A percentile compares a stretch with the other conserved stretches of the same genome.
phyloP scores from a whole-genome alignment of 1,140 invertebrate genomes.

The Drosophila suzukii region DNA sequence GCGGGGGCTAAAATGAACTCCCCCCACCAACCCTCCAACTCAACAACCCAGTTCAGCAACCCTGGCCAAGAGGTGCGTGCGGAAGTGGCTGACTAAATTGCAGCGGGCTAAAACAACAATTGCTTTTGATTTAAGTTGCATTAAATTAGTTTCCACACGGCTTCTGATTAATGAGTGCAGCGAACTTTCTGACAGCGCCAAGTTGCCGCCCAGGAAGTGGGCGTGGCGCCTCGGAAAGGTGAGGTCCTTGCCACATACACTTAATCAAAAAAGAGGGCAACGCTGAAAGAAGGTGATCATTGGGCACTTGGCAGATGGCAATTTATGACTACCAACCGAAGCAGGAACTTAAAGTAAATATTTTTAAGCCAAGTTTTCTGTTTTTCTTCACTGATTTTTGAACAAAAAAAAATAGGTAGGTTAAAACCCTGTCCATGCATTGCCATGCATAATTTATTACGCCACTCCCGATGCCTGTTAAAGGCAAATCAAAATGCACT shows the following conservation, averaged over 20 bases:
- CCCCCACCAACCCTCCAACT: neutral
- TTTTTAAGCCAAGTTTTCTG: neutral
- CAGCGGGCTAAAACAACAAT: conserved; percentile 49
- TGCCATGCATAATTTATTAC: conserved; percentile 59
- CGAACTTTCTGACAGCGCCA: conserved; percentile 39
- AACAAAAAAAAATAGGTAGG: neutral
- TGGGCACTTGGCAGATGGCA: conserved; percentile 38
- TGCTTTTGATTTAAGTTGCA: conserved; percentile 67
- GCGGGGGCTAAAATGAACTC: neutral
- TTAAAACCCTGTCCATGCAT: conserved; percentile 38
- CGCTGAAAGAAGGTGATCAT: conserved; percentile 43
- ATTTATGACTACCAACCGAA: conserved; percentile 24
- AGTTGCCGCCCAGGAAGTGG: conserved; percentile 6
- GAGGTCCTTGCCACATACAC: conserved; percentile 19
- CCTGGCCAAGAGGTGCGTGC: conserved; percentile 22
- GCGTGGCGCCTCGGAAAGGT: neutral
- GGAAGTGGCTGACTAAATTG: conserved; percentile 74
- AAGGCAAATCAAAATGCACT: conserved; percentile 72
- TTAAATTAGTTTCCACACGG: conserved; percentile 63
- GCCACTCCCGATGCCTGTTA: conserved; percentile 44
- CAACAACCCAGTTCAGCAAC: neutral
- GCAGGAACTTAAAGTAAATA: conserved; percentile 12
- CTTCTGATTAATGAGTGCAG: conserved; percentile 55
- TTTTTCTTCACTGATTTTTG: conserved; percentile 7
- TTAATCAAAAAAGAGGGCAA: conserved; percentile 24